Evolutionary conservation across 2,797 vertebrate species (phyloP), one percentile per base, ranked within the genome.

Genomic region (Helicolenus hilgendorfi): DNA sequence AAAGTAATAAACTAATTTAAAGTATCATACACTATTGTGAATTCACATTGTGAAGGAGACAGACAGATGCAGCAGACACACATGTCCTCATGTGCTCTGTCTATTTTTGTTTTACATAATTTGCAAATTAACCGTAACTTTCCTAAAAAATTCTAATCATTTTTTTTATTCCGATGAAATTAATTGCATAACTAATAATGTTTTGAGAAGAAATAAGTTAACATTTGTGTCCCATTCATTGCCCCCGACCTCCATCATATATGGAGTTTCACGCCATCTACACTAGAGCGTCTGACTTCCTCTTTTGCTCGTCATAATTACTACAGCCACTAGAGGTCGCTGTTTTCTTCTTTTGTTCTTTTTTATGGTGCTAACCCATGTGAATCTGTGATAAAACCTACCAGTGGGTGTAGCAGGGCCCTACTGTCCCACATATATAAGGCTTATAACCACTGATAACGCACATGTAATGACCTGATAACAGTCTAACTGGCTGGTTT

Each of bases 381-480:
- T 53, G 45, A 53, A 53, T 53, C 18, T 20, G 20, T 53, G 45
- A 53, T 53, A 53, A 20, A 53, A 53, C 45, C 45, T n/a, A n/a
- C 18, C n/a, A n/a, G 45, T 53, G 45, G 45, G 1, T 53, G 45
- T 53, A 53, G 45, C 18, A 1, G 45, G 45, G 18, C 18, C 1
- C 45, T 9, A 53, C 45, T 0, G 45, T 20, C 18, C 18, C 45
- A 53, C 45, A 53, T 53, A 0, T 53, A 53, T 49, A 7, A n/a
- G 0, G 45, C 45, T 0, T 20, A 53, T 53, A 53, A 53, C 18
- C 45, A 53, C 18, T 53, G 45, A n/a, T n/a, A 53, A n/a, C 0
- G 18, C 45, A 53, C 45, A 53, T 53, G 20, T 53, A 20, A 53
- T 53, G 18, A n/a, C 18, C 7, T 53, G 45, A 53, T 9, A n/a